These are phyloP conservation scores for Margarornis squamiger DNA, from an alignment of 2,797 vertebrate species.

Conservation along the genomic window DNA sequence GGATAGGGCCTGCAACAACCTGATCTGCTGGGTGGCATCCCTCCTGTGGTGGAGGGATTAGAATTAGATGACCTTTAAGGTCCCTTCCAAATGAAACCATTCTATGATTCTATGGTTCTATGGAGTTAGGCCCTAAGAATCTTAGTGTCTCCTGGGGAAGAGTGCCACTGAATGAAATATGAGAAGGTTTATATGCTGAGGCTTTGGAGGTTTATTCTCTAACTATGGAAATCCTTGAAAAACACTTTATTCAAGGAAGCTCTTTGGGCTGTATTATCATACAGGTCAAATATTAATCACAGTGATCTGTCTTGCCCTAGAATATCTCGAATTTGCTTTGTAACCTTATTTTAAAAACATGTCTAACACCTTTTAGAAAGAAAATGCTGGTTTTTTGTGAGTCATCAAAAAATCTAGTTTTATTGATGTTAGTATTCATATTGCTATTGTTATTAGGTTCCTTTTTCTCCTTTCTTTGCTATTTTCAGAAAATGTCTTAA, in stretches of 20 bases:
- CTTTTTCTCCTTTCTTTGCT: not conserved
- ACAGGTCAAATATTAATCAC: not conserved
- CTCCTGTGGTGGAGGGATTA: too few species aligned
- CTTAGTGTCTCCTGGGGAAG: not conserved
- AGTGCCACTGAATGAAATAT: not conserved
- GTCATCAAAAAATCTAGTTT: not conserved
- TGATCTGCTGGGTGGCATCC: too few species aligned
- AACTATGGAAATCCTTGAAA: not conserved
- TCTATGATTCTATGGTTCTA: not conserved
- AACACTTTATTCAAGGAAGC: not conserved
- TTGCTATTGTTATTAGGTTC: not conserved
- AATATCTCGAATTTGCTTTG: not conserved
- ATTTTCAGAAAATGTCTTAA: not conserved
- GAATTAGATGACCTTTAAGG: not conserved
- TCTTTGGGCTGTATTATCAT: not conserved
- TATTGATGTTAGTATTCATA: not conserved
- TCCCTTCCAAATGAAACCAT: not conserved
- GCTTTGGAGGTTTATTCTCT: not conserved
- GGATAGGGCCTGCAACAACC: too few species aligned
- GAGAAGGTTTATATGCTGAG: not conserved
- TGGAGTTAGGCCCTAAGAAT: not conserved
- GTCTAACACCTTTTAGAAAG: not conserved
- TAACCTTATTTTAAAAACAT: not conserved
- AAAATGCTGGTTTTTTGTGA: not conserved
- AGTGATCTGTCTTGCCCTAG: not conserved